Evolutionary conservation across 2,888 invertebrate species (phyloP).

Genomic region (Lepetodrilus schrolli): DNA sequence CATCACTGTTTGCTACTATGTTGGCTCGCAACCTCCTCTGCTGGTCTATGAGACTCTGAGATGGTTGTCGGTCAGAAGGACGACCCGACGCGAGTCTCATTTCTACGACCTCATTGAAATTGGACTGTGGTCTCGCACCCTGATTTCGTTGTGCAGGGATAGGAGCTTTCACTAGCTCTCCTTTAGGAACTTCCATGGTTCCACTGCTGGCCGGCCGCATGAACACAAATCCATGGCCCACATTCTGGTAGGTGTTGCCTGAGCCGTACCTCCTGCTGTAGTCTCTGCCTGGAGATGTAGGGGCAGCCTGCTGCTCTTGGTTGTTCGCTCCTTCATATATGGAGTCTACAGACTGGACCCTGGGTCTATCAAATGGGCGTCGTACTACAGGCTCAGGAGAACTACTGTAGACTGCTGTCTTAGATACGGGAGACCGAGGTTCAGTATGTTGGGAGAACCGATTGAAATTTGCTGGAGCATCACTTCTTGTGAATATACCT

Average conservation of each 20-base stretch:
- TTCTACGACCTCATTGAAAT: conserved; percentile 44
- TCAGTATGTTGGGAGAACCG: conserved; percentile 18
- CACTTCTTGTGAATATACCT: not conserved
- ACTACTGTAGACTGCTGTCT: conserved; percentile 36
- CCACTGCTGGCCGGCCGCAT: conserved; percentile 30
- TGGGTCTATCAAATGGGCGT: conserved; percentile 32
- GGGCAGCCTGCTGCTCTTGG: not conserved
- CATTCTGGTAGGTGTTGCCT: conserved; percentile 21
- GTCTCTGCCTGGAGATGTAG: not conserved
- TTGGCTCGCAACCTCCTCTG: not conserved
- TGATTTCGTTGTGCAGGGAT: not conserved
- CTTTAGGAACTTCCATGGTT: conserved; percentile 35
- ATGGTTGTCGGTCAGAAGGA: conserved; percentile 33
- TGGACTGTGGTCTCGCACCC: conserved; percentile 3
- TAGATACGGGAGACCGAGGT: not conserved
- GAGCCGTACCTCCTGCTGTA: conserved; percentile 6
- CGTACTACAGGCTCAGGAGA: conserved; percentile 40
- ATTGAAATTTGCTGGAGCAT: conserved; percentile 17
- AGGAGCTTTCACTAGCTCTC: conserved; percentile 26
- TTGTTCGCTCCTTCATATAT: conserved; percentile 33
- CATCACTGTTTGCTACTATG: conserved; percentile 54
- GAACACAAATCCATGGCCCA: conserved; percentile 26
- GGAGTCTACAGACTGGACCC: conserved; percentile 42
- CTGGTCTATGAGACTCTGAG: conserved; percentile 30
- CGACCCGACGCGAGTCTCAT: conserved; percentile 38